Percentiles rank a stretch among this genome's conserved stretches.
Evolutionary conservation across 2,888 invertebrate genomes (phyloP).

Genomic region (Noctua comes): DNA sequence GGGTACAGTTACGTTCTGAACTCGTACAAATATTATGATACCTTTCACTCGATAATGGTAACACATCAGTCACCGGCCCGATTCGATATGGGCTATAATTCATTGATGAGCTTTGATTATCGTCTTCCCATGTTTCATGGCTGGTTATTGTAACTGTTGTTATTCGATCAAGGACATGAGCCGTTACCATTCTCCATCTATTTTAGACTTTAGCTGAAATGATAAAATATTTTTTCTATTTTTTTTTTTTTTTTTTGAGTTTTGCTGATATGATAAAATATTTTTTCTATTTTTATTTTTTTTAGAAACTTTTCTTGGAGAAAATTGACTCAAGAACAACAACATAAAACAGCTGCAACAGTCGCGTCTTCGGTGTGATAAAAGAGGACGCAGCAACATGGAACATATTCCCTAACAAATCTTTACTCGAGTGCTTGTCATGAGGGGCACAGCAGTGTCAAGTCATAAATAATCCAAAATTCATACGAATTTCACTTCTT

Average conservation of each 20-base stretch:
- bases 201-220: background rate
- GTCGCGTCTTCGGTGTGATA: background rate
- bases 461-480: background rate
- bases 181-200: background rate
- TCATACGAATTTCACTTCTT: background rate
- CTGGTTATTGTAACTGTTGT: conserved; percentile 20
- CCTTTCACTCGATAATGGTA: conserved; percentile 51
- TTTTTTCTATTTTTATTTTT: too few species aligned
- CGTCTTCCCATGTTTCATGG: background rate
- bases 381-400: background rate
- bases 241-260: background rate
- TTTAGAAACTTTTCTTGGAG: background rate
- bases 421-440: background rate
- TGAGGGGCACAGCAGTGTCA: background rate
- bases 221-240: too few species aligned
- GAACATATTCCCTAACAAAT: background rate
- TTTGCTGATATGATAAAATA: background rate
- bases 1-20: conserved; percentile 54
- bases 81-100: conserved; percentile 35
- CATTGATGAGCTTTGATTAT: conserved; percentile 18
- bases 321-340: background rate
- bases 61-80: conserved; percentile 20
- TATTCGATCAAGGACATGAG: background rate
- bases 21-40: conserved; percentile 54
- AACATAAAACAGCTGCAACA: background rate